These are phyloP conservation scores for Tinea trinotella DNA, from an alignment of 2,888 invertebrate species.

Conservation along the genomic window DNA sequence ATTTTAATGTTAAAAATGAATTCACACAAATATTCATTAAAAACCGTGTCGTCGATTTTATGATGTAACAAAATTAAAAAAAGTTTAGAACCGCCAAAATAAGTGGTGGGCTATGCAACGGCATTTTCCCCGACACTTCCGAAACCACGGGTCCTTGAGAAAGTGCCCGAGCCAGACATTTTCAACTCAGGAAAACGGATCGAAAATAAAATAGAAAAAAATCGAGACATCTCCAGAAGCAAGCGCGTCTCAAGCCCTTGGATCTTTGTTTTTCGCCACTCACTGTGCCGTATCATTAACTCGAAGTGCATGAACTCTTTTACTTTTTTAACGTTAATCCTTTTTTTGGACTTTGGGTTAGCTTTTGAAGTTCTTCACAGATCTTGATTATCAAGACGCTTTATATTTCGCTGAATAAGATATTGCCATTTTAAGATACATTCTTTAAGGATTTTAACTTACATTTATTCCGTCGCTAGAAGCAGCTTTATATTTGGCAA, in stretches of 20 bases:
- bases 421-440: no score
- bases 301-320: slow-evolving; percentile 67
- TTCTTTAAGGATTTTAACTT: no score
- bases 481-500: no score
- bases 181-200: slow-evolving; percentile 59
- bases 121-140: slow-evolving; percentile 15
- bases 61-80: no score
- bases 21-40: no score
- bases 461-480: no score
- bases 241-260: slow-evolving; percentile 57
- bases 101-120: slow-evolving; percentile 5
- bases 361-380: slow-evolving; percentile 5
- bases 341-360: slow-evolving; percentile 35
- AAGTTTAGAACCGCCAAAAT: not conserved
- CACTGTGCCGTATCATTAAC: slow-evolving; percentile 71
- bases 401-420: no score
- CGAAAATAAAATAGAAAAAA: slow-evolving; percentile 64
- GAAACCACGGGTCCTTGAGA: slow-evolving; percentile 13
- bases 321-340: slow-evolving; percentile 63
- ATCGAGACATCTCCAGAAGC: slow-evolving; percentile 66
- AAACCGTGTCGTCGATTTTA: no score
- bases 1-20: no score
- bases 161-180: slow-evolving; percentile 52
- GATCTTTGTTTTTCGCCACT: slow-evolving; percentile 67
- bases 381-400: no score